Conservation (phyloP, 2,113 vertebrate genomes). For the Ptyas mucosa region DNA sequence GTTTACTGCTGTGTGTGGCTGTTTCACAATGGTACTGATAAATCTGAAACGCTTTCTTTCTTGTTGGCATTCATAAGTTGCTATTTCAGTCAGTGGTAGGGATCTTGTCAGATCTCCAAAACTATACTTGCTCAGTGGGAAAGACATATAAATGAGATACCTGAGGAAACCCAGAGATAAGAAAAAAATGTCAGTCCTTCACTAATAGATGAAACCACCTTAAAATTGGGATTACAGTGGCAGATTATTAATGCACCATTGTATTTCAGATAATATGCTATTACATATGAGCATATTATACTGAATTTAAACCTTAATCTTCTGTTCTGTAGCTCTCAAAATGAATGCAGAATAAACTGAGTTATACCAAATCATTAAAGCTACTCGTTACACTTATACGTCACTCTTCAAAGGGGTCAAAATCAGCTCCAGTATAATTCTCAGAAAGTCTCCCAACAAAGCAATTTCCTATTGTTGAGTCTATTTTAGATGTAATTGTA, state of each 20-base stretch:
- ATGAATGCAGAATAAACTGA: neutral
- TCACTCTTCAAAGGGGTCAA: neutral
- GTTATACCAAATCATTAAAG: neutral
- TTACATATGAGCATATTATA: neutral
- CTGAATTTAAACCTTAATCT: neutral
- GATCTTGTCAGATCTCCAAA: slow-evolving; percentile 4
- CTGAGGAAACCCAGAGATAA: neutral
- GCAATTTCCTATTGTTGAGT: neutral
- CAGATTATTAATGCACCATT: neutral
- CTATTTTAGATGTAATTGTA: neutral
- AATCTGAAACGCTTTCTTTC: neutral
- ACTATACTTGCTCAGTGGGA: neutral
- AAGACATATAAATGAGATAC: neutral
- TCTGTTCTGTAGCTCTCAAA: neutral
- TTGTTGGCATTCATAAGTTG: neutral
- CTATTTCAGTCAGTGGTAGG: neutral
- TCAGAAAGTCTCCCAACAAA: neutral
- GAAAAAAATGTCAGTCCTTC: neutral
- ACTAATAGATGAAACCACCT: neutral
- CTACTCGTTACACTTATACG: neutral
- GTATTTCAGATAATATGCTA: neutral
- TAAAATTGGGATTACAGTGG: neutral
- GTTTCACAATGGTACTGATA: neutral
- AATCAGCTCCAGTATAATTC: neutral
- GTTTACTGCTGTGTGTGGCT: neutral